Percentiles rank a stretch among this genome's conserved stretches.
These are phyloP conservation scores for Cheumatopsyche charites DNA, from an alignment of 1,140 invertebrate genomes.

Conservation along the genomic window DNA sequence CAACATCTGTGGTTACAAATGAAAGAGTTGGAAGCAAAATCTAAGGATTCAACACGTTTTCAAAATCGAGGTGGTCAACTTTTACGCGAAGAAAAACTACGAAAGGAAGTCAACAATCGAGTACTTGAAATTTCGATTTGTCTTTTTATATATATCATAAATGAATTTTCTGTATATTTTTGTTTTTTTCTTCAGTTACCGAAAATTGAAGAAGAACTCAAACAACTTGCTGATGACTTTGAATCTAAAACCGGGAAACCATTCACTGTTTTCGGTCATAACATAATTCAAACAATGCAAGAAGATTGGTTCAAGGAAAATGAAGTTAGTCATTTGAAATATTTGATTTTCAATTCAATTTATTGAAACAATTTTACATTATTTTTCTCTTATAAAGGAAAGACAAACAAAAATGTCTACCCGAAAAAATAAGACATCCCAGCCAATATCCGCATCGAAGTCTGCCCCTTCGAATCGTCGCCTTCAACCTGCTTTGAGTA, in stretches of 20 bases:
- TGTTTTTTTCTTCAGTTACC: conserved; percentile 58
- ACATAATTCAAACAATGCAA: conserved; percentile 62
- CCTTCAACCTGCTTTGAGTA: conserved; percentile 13
- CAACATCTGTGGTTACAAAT: conserved; percentile 71
- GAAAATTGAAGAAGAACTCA: conserved; percentile 70
- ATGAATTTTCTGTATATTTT: conserved; percentile 40
- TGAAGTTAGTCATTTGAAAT: conserved; percentile 50
- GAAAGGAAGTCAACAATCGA: conserved; percentile 69
- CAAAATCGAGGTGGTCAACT: conserved; percentile 85
- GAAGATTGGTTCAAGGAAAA: conserved; percentile 64
- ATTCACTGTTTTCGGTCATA: conserved; percentile 67
- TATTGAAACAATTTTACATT: background rate
- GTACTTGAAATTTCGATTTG: conserved; percentile 46
- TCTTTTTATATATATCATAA: too few species aligned
- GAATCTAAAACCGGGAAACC: conserved; percentile 57
- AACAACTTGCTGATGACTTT: conserved; percentile 62
- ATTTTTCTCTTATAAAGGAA: conserved; percentile 36
- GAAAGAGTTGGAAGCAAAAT: conserved; percentile 72
- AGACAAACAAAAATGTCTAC: conserved; percentile 42
- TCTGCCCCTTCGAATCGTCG: conserved; percentile 38
- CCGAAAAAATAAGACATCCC: conserved; percentile 30
- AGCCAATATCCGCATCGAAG: conserved; percentile 31
- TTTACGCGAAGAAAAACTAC: conserved; percentile 81
- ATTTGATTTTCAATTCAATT: conserved; percentile 22
- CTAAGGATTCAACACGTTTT: conserved; percentile 77